Base-by-base conservation (phyloP, 1,140 invertebrate species). In the Drosophila chauvacae region DNA sequence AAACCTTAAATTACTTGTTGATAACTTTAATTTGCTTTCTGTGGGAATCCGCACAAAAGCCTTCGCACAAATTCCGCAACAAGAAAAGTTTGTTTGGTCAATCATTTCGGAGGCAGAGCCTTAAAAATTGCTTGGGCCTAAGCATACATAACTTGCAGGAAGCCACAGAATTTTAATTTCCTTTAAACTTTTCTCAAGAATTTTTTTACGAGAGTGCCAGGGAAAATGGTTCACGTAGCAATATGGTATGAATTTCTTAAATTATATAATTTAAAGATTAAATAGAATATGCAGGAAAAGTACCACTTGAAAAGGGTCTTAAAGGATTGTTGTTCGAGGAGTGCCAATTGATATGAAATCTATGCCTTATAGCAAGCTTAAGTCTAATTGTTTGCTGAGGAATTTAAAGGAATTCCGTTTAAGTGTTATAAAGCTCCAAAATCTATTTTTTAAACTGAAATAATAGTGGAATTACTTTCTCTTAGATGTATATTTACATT, bases 91-190 rank as follows among this genome's bases (percentile, higher is more conserved):
- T 66, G 37, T 72, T 60, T 41, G 66, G 66, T 50, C 53, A 71
- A 72, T 71, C 69, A 70, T 70, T 71, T 69, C 13, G 26, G 10
- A 5, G 50, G 45, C 1, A 51, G 26, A 53, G 23, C 42, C 66
- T 53, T 56, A 47, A 71, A 69, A 69, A 71, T 71, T 71, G 42
- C 41, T 35, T 4, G 42, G 50, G 63, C 68, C 62, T 56, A 68
- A 68, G 62, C 63, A 68, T 48, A 71, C 68, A 71, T 58, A 72
- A 59, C 51, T 71, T 72, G 44, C 28, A 18, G 16, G 69, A 59
- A 51, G 55, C 69, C 69, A 37, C 69, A 72, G 53, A 59, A 72
- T 72, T 72, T 72, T 72, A 72, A 71, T 72, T 72, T 72, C 30
- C 45, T 39, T 41, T 33, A 41, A 71, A 70, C 47, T 44, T 71